These are phyloP conservation scores for Vipera ursinii DNA, from an alignment of 2,797 vertebrate genomes.

Conservation along the genomic window DNA sequence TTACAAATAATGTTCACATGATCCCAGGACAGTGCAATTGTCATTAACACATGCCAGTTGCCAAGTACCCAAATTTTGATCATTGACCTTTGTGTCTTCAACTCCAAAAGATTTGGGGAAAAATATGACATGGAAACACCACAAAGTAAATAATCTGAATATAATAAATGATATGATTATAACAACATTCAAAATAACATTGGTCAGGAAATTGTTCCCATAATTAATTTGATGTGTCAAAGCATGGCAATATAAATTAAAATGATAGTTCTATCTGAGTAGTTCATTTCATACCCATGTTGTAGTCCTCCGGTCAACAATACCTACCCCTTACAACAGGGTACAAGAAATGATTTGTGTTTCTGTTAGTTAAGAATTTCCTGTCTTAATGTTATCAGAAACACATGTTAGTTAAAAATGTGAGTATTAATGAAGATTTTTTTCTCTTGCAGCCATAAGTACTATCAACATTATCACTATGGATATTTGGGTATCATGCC, in stretches of 20 bases:
- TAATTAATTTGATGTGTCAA: neutral
- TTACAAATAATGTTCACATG: neutral
- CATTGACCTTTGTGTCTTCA: neutral
- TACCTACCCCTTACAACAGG: neutral
- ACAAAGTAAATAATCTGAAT: neutral
- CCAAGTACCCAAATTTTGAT: neutral
- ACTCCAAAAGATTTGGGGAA: neutral
- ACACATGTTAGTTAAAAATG: neutral
- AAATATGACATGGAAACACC: neutral
- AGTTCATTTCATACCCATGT: neutral
- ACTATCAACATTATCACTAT: neutral
- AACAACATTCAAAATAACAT: neutral
- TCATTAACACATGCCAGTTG: neutral
- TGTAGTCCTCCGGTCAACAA: neutral
- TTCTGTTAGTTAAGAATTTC: neutral
- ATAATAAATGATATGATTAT: neutral
- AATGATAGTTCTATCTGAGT: neutral
- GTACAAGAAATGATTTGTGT: neutral
- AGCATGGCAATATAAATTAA: neutral
- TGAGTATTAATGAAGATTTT: neutral
- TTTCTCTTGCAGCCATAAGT: neutral
- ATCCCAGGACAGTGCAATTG: neutral
- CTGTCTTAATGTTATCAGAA: neutral
- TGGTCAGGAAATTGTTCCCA: no score
- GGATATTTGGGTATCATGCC: neutral